phyloP scores from a whole-genome alignment of 2,797 vertebrate species.

The Dromococcyx pavoninus region DNA sequence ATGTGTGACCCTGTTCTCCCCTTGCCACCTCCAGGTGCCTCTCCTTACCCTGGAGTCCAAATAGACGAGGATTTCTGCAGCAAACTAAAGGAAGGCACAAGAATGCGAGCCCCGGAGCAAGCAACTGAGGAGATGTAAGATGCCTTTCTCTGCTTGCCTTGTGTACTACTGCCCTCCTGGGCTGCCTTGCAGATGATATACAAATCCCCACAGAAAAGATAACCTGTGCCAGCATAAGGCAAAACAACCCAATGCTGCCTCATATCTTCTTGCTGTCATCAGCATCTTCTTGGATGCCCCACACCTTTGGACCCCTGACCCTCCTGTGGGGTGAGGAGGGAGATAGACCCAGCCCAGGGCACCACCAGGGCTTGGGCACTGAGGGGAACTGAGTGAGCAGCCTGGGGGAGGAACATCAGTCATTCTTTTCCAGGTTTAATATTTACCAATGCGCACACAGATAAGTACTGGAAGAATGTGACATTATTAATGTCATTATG shows the following conservation, averaged over 20 bases:
- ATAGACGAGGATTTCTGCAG: slow-evolving; percentile 81
- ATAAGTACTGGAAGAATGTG: slow-evolving; percentile 36
- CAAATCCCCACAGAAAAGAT: background rate
- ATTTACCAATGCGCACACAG: background rate
- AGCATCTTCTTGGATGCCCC: background rate
- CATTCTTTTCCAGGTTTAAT: background rate
- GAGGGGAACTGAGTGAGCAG: background rate
- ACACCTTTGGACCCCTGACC: background rate
- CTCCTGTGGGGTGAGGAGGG: background rate
- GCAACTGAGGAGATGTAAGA: slow-evolving; percentile 78
- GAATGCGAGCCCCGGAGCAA: slow-evolving; percentile 78
- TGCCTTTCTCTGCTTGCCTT: background rate
- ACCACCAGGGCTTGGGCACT: background rate
- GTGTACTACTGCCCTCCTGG: background rate
- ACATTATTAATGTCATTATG: background rate
- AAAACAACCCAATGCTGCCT: background rate
- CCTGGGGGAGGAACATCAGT: background rate
- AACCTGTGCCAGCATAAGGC: background rate
- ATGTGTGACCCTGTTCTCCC: background rate
- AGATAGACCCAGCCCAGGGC: background rate
- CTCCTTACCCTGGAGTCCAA: slow-evolving; percentile 79
- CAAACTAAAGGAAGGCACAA: slow-evolving; percentile 78
- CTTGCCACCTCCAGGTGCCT: slow-evolving; percentile 63
- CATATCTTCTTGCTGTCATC: background rate
- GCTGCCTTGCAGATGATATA: background rate